A percentile compares a stretch with the other conserved stretches of the same genome.
Evolutionary conservation across 2,113 vertebrate species (phyloP).

Genomic region (Megalops atlanticus): DNA sequence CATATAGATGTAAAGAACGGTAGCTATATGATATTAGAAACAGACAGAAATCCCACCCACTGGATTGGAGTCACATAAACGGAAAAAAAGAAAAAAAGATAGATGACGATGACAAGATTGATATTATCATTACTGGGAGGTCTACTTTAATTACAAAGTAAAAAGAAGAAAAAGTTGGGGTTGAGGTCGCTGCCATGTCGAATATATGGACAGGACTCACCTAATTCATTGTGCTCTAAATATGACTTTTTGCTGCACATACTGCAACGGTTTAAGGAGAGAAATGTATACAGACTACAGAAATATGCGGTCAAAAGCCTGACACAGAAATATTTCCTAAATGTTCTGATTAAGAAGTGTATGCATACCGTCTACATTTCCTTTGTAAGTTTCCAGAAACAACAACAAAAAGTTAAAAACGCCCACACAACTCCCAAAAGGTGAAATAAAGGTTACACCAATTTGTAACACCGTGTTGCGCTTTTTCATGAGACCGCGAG

Average conservation of each 20-base stretch:
- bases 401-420: background rate
- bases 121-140: background rate
- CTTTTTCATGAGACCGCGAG: background rate
- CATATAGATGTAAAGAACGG: background rate
- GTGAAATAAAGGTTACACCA: slow-evolving; percentile 14
- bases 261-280: background rate
- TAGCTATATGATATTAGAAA: background rate
- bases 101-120: background rate
- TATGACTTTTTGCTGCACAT: background rate
- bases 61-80: background rate
- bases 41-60: background rate
- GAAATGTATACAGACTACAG: no score
- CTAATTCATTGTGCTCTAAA: background rate
- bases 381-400: no score
- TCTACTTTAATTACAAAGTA: background rate
- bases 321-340: background rate
- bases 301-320: no score
- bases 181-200: background rate
- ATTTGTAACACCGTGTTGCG: background rate
- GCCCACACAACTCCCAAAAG: background rate
- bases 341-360: background rate
- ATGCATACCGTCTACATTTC: no score
- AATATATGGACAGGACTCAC: background rate
- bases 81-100: background rate
- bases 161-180: background rate